A percentile compares a stretch with the other conserved stretches of the same genome.
Conservation (phyloP, 2,797 vertebrate species). For the Malacoraja senta region DNA sequence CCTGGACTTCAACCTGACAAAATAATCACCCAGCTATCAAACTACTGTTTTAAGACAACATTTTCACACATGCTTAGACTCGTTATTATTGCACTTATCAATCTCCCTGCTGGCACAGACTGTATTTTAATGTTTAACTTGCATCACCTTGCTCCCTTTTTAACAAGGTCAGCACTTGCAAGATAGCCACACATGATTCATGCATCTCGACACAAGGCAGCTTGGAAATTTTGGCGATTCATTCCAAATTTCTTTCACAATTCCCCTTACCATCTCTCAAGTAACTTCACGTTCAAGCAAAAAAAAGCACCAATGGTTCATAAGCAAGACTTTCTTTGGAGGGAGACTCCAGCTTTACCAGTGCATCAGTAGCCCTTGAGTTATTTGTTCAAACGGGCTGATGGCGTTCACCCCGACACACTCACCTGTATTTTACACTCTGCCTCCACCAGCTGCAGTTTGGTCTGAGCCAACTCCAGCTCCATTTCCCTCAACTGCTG, state of each 20-base stretch:
- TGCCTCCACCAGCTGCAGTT: slow-evolving; percentile 92
- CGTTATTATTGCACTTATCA: neutral
- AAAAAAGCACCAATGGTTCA: neutral
- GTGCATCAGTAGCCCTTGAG: slow-evolving; percentile 39
- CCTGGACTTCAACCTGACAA: neutral
- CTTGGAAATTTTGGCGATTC: neutral
- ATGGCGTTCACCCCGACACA: neutral
- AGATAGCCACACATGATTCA: neutral
- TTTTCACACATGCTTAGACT: neutral
- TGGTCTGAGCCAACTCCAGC: slow-evolving; percentile 93
- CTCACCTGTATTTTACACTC: slow-evolving; percentile 97
- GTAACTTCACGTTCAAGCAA: neutral
- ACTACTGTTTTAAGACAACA: neutral
- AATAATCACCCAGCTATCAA: neutral
- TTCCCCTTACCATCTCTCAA: neutral
- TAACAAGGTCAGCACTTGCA: neutral
- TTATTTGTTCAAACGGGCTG: neutral
- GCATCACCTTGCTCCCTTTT: neutral
- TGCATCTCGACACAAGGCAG: neutral
- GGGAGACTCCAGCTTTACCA: slow-evolving; percentile 39
- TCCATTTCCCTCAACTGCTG: slow-evolving; percentile 97
- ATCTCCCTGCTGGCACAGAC: neutral
- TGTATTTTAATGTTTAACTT: neutral
- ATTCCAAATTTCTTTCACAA: neutral
- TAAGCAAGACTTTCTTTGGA: neutral